These are phyloP conservation scores for Triplophysa dalaica DNA, from an alignment of 2,113 vertebrate genomes.

Conservation along the genomic window DNA sequence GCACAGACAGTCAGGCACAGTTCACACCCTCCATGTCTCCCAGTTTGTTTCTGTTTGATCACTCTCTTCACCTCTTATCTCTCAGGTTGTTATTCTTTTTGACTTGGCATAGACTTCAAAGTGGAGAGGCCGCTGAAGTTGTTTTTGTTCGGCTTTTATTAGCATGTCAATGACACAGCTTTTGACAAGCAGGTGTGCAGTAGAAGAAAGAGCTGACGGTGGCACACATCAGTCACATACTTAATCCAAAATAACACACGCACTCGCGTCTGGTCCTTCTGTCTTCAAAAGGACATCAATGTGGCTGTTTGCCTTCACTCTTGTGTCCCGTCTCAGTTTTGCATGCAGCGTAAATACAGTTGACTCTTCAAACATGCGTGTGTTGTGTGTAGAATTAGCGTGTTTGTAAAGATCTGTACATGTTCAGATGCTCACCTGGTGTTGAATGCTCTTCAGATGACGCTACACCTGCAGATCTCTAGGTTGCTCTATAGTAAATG, in stretches of 20 bases:
- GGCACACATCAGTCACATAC: constrained; percentile 27
- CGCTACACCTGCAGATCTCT: background rate
- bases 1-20: too few relatives aligned
- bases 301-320: background rate
- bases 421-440: background rate
- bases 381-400: constrained; percentile 1
- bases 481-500: too few relatives aligned
- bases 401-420: background rate
- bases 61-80: constrained; percentile 16
- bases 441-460: background rate
- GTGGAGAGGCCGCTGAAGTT: constrained; percentile 5
- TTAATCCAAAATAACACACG: constrained; percentile 29
- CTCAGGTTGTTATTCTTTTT: constrained; percentile 1
- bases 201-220: background rate
- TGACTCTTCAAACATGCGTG: background rate
- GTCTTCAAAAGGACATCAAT: background rate
- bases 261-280: background rate
- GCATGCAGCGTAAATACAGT: background rate
- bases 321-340: background rate
- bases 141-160: constrained; percentile 49
- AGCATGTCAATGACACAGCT: constrained; percentile 55
- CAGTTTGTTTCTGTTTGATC: too few relatives aligned
- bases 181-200: constrained; percentile 49
- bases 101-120: constrained; percentile 53
- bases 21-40: too few relatives aligned